Evolutionary conservation across 2,113 vertebrate genomes (phyloP).

Genomic region (Desmodus rotundus): DNA sequence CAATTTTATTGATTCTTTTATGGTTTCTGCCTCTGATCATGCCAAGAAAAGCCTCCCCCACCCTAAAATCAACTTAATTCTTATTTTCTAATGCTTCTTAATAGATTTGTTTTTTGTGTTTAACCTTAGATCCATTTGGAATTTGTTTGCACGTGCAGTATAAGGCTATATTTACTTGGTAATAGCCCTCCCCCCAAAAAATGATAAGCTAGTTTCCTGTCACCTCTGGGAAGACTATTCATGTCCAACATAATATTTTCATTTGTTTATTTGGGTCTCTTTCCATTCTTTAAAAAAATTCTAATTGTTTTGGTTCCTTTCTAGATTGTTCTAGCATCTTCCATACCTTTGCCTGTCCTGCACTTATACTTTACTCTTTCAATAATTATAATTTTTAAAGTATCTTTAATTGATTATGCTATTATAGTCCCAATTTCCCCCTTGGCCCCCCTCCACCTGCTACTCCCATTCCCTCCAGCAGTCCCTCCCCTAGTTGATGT

Average conservation of each 20-base stretch:
- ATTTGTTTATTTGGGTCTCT: background rate
- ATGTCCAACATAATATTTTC: background rate
- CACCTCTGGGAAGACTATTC: background rate
- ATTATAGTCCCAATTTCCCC: too few species aligned
- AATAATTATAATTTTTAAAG: background rate
- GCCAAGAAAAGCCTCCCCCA: background rate
- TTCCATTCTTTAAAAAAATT: background rate
- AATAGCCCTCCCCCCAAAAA: background rate
- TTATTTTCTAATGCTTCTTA: constrained; percentile 25
- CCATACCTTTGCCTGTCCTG: background rate
- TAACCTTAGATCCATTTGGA: background rate
- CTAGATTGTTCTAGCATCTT: background rate
- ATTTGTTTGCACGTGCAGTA: background rate
- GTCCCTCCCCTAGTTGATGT: too few species aligned
- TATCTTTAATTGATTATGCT: background rate
- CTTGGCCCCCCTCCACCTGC: too few species aligned
- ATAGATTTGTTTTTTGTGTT: background rate
- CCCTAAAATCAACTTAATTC: background rate
- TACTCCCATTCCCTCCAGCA: too few species aligned
- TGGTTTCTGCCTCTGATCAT: background rate
- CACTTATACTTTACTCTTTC: background rate
- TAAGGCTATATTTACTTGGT: background rate
- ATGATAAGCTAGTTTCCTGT: background rate
- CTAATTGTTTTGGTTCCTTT: background rate
- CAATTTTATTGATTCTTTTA: background rate